Conservation (phyloP, 1,140 invertebrate species). For the Drosophila guanche region DNA sequence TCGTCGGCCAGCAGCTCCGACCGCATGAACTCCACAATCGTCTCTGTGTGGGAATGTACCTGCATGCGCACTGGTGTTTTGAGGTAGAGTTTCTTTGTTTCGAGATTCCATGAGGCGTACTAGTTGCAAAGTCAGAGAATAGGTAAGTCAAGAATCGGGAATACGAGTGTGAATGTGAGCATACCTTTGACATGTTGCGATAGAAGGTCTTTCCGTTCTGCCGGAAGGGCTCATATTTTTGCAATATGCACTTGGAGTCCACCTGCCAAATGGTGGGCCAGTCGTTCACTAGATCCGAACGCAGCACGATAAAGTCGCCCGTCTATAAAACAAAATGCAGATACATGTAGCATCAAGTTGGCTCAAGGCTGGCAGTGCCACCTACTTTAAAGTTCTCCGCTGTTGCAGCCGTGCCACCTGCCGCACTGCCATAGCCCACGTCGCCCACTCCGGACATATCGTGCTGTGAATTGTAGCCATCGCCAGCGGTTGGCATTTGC, state of each 20-base stretch:
- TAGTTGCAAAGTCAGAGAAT: conserved; percentile 1
- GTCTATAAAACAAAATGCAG: conserved; percentile 85
- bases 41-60: conserved; percentile 89
- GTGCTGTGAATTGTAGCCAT: conserved; percentile 74
- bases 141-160: not conserved
- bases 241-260: conserved; percentile 92
- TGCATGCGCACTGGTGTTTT: conserved; percentile 90
- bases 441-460: conserved; percentile 59
- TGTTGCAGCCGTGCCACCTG: conserved; percentile 41
- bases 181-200: conserved; percentile 93
- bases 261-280: conserved; percentile 94
- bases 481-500: conserved; percentile 44
- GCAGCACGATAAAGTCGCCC: conserved; percentile 93
- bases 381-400: conserved; percentile 80
- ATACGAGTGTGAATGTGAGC: conserved; percentile 63
- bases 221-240: conserved; percentile 93
- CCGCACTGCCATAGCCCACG: conserved; percentile 58
- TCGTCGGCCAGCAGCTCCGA: conserved; percentile 89
- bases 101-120: conserved; percentile 90
- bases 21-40: conserved; percentile 91
- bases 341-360: not conserved
- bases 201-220: conserved; percentile 92
- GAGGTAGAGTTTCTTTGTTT: conserved; percentile 91
- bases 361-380: not conserved
- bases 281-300: conserved; percentile 89